phyloP scores from a whole-genome alignment of 1,140 invertebrate genomes.

The Pentalonia nigronervosa region DNA sequence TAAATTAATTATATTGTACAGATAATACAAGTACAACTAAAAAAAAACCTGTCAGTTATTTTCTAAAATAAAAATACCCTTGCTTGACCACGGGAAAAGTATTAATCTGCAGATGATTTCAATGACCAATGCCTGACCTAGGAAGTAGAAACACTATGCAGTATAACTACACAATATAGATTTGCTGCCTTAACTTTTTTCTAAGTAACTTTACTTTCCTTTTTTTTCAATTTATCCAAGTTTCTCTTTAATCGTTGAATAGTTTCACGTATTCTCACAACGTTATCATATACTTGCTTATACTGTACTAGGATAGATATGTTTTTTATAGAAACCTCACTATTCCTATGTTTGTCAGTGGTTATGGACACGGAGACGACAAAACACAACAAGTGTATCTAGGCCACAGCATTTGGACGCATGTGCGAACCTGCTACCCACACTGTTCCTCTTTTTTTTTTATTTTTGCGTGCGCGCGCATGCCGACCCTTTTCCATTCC shows the following conservation, averaged over 20 bases:
- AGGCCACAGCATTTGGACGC: conserved; percentile 34
- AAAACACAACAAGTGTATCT: conserved; percentile 47
- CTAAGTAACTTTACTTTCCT: not conserved
- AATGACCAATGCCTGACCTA: not conserved
- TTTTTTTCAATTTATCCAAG: not conserved
- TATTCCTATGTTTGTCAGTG: conserved; percentile 24
- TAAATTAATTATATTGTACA: not conserved
- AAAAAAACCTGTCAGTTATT: not conserved
- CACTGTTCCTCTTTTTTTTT: not conserved
- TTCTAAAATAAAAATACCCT: not conserved
- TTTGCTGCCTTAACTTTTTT: not conserved
- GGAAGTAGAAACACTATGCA: not conserved
- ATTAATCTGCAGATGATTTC: not conserved
- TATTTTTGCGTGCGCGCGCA: conserved; percentile 10
- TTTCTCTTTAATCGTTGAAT: not conserved
- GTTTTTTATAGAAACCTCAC: conserved; percentile 12
- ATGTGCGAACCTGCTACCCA: conserved; percentile 14
- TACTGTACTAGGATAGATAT: not conserved
- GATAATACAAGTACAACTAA: not conserved
- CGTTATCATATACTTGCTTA: not conserved
- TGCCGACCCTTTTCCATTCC: conserved; percentile 19
- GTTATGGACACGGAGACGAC: conserved; percentile 28
- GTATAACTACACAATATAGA: not conserved
- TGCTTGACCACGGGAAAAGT: not conserved
- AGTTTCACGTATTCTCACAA: not conserved